Percentiles rank a stretch among this genome's conserved stretches.
phyloP scores from a whole-genome alignment of 1,140 invertebrate species.

The Brachionus calyciflorus region DNA sequence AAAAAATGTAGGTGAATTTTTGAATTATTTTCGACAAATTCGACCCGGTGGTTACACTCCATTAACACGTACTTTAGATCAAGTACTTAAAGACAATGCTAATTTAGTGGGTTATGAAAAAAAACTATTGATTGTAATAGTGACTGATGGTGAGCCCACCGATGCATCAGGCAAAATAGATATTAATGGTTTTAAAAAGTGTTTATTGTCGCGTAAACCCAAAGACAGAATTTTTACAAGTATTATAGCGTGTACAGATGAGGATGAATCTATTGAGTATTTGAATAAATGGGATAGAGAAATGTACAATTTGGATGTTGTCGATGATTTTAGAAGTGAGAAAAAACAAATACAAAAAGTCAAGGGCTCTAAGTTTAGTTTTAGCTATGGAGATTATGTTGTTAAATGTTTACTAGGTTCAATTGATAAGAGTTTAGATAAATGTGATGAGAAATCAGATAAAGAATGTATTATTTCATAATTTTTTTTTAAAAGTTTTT shows the following conservation, averaged over 20 bases:
- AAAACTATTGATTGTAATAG: slow-evolving; percentile 28
- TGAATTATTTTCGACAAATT: not conserved
- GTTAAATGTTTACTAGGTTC: slow-evolving; percentile 37
- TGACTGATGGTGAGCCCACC: slow-evolving; percentile 38
- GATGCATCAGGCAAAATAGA: slow-evolving; percentile 16
- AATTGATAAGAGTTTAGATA: slow-evolving; percentile 18
- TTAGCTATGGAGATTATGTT: slow-evolving; percentile 43
- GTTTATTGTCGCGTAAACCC: not conserved
- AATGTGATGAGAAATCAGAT: slow-evolving; percentile 12
- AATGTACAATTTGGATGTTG: slow-evolving; percentile 24
- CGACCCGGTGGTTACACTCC: slow-evolving; percentile 26
- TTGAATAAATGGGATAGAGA: slow-evolving; percentile 35
- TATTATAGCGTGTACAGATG: slow-evolving; percentile 33
- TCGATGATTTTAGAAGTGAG: slow-evolving; percentile 42
- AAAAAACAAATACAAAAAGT: slow-evolving; percentile 26
- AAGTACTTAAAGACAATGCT: not conserved
- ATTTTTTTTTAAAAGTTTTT: too few relatives aligned
- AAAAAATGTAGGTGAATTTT: not conserved
- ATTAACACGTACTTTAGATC: not conserved
- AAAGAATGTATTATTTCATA: slow-evolving; percentile 14
- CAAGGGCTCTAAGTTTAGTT: slow-evolving; percentile 12
- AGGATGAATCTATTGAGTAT: slow-evolving; percentile 32
- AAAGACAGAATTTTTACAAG: slow-evolving; percentile 11
- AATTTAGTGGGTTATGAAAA: not conserved
- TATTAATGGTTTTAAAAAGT: slow-evolving; percentile 15